Evolutionary conservation across 2,888 invertebrate species (phyloP).

Genomic region (Meliscaeva auricollis): DNA sequence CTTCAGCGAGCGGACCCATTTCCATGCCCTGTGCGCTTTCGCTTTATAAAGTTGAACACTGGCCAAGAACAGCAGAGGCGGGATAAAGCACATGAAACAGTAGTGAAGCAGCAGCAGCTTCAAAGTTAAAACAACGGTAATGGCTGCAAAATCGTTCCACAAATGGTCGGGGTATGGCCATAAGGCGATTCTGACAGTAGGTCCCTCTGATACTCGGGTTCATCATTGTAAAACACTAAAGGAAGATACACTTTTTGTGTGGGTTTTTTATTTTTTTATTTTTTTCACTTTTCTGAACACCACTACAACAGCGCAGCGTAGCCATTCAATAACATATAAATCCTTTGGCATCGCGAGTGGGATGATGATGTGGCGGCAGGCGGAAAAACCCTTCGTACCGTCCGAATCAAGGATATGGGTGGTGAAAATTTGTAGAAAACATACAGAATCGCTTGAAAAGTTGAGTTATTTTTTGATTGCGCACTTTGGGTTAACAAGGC

Average conservation of each 20-base stretch:
- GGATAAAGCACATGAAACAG: slow-evolving; percentile 21
- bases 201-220: slow-evolving; percentile 60
- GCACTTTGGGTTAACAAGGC: too few species aligned
- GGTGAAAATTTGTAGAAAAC: slow-evolving; percentile 33
- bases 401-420: neutral
- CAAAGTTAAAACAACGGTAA: slow-evolving; percentile 73
- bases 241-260: slow-evolving; percentile 49
- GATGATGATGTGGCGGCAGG: slow-evolving; percentile 16
- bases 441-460: slow-evolving; percentile 33
- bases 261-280: slow-evolving; percentile 4
- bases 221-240: slow-evolving; percentile 72
- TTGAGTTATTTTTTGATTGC: neutral
- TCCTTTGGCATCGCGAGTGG: slow-evolving; percentile 46
- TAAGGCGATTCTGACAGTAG: slow-evolving; percentile 69
- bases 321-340: slow-evolving; percentile 72
- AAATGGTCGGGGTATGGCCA: slow-evolving; percentile 71
- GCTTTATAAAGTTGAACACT: slow-evolving; percentile 54
- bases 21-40: slow-evolving; percentile 30
- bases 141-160: slow-evolving; percentile 74
- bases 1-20: slow-evolving; percentile 8
- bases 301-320: slow-evolving; percentile 44
- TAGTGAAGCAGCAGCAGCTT: slow-evolving; percentile 34
- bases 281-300: slow-evolving; percentile 3
- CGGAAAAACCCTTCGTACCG: neutral
- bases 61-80: slow-evolving; percentile 55